Conservation (phyloP, 2,888 invertebrate genomes). For the Aphidius colemani region DNA sequence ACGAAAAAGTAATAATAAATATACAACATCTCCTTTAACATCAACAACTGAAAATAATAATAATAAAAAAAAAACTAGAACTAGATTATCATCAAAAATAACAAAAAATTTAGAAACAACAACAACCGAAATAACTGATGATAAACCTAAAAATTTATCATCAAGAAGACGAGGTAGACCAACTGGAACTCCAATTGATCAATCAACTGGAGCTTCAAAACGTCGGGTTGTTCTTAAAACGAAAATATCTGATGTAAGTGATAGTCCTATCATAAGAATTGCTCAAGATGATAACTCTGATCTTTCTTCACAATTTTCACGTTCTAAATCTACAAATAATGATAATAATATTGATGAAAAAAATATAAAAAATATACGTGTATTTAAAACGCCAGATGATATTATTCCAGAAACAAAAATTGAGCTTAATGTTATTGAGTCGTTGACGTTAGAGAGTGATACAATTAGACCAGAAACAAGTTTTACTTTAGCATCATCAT, state of each 20-base stretch:
- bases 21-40: conserved; percentile 31
- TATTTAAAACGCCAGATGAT: conserved; percentile 35
- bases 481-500: conserved; percentile 1
- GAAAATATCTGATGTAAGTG: conserved; percentile 24
- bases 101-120: conserved; percentile 22
- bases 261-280: conserved; percentile 45
- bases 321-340: conserved; percentile 25
- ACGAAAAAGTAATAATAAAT: conserved; percentile 40
- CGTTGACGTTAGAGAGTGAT: conserved; percentile 1
- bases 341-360: conserved; percentile 31
- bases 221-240: conserved; percentile 3
- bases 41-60: conserved; percentile 22
- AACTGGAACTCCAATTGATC: conserved; percentile 21
- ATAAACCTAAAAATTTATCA: background rate
- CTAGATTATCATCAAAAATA: conserved; percentile 13
- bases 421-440: conserved; percentile 21
- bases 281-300: conserved; percentile 26
- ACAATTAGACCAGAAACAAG: background rate
- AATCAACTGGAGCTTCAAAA: conserved; percentile 6
- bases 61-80: conserved; percentile 20
- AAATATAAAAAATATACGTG: conserved; percentile 41
- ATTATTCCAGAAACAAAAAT: conserved; percentile 12
- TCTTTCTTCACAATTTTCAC: background rate
- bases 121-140: background rate
- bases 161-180: conserved; percentile 28